These are phyloP conservation scores for Eulimnadia texana DNA, from an alignment of 1,140 invertebrate species.

Conservation along the genomic window DNA sequence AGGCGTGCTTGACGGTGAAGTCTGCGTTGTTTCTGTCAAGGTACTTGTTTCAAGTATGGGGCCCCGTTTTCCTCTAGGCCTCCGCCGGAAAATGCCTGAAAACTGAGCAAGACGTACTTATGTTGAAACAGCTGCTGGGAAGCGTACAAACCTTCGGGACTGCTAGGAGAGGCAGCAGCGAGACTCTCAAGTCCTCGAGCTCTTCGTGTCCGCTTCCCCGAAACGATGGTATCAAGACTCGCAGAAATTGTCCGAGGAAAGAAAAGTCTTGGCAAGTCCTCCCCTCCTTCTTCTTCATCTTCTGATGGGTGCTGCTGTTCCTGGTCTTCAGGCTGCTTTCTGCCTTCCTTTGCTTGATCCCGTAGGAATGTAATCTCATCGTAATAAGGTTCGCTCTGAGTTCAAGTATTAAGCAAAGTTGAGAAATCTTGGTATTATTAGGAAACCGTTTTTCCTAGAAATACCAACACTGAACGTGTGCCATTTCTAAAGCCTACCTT, in stretches of 20 bases:
- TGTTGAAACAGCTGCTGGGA: not conserved
- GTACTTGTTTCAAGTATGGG: slow-evolving; percentile 9
- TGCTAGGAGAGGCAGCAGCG: not conserved
- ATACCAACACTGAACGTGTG: too few species aligned
- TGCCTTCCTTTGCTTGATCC: too few species aligned
- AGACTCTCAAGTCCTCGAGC: not conserved
- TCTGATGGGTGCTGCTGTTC: not conserved
- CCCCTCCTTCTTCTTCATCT: not conserved
- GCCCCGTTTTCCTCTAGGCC: slow-evolving; percentile 5
- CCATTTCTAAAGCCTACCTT: too few species aligned
- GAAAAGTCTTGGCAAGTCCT: not conserved
- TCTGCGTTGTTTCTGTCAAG: slow-evolving; percentile 11
- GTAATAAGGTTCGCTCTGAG: too few species aligned
- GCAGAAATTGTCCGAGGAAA: not conserved
- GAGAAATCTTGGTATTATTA: too few species aligned
- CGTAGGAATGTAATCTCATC: too few species aligned
- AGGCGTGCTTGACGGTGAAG: not conserved
- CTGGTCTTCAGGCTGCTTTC: not conserved
- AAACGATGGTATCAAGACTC: slow-evolving; percentile 1
- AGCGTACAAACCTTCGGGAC: not conserved
- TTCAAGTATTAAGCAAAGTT: too few species aligned
- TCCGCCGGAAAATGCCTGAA: not conserved
- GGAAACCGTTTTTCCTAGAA: too few species aligned
- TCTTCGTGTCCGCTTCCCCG: not conserved
- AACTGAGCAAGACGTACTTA: too few species aligned